These are phyloP conservation scores for Arctia plantaginis DNA, from an alignment of 2,888 invertebrate genomes.

Conservation along the genomic window DNA sequence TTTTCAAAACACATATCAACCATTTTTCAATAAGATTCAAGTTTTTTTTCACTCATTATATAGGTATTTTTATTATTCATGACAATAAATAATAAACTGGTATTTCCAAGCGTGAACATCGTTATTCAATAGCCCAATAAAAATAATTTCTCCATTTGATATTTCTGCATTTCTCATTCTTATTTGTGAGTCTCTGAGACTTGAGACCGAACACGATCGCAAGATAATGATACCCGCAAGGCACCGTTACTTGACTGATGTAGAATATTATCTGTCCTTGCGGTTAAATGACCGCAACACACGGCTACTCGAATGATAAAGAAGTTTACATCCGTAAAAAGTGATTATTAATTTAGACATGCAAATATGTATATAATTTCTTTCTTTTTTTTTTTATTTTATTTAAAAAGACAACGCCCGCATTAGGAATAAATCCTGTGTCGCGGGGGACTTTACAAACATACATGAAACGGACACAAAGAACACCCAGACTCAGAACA, in stretches of 20 bases:
- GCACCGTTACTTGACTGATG: constrained; percentile 34
- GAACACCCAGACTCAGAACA: too few species aligned
- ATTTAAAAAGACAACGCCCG: too few species aligned
- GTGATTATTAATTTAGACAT: neutral
- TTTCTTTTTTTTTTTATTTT: too few species aligned
- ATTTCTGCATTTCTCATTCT: constrained; percentile 50
- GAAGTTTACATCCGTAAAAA: constrained; percentile 11
- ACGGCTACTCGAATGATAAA: constrained; percentile 16
- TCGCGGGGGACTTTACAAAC: too few species aligned
- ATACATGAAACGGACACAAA: too few species aligned
- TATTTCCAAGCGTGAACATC: constrained; percentile 25
- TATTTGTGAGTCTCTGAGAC: constrained; percentile 29
- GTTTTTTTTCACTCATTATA: neutral
- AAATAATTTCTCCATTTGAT: constrained; percentile 52
- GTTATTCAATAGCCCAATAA: constrained; percentile 52
- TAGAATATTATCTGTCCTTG: constrained; percentile 45
- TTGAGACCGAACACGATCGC: constrained; percentile 29
- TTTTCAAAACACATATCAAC: neutral
- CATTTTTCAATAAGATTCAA: neutral
- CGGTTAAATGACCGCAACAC: constrained; percentile 27
- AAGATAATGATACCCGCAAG: constrained; percentile 43
- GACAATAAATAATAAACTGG: neutral
- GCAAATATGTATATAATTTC: too few species aligned
- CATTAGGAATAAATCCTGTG: too few species aligned
- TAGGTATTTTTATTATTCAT: neutral